A percentile compares a stretch with the other conserved stretches of the same genome.
phyloP scores from a whole-genome alignment of 2,888 invertebrate species.

The Cheilosia impressa region DNA sequence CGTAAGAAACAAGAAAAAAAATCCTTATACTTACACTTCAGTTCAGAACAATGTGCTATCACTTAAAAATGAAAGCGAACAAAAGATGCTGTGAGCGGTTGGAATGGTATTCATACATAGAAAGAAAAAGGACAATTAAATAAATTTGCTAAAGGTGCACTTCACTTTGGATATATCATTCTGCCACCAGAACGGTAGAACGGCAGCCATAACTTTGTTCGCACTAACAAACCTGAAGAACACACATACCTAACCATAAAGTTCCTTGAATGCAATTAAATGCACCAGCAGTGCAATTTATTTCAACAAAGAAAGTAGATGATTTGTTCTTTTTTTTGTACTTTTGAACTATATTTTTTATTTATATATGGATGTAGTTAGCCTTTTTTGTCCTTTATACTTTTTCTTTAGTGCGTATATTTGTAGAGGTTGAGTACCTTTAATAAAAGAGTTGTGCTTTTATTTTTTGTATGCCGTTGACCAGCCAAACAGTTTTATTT shows the following conservation, averaged over 20 bases:
- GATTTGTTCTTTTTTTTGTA: neutral
- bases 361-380: conserved; percentile 3
- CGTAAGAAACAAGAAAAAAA: neutral
- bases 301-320: conserved; percentile 32
- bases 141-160: conserved; percentile 68
- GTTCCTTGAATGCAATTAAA: conserved; percentile 68
- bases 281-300: conserved; percentile 70
- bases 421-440: neutral
- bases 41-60: conserved; percentile 57
- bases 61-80: conserved; percentile 48
- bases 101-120: neutral
- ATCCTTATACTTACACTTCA: conserved; percentile 52
- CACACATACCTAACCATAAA: conserved; percentile 30
- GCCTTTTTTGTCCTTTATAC: conserved; percentile 16
- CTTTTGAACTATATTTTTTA: neutral
- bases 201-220: conserved; percentile 21
- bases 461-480: too few species aligned
- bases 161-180: conserved; percentile 36
- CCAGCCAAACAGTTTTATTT: too few species aligned
- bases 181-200: conserved; percentile 16
- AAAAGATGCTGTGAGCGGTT: conserved; percentile 41
- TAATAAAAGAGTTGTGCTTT: neutral
- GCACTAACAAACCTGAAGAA: conserved; percentile 1
- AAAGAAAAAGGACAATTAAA: conserved; percentile 57
- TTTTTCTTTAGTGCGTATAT: conserved; percentile 19